These are phyloP conservation scores for Cisticola juncidis DNA, from an alignment of 2,113 vertebrate species.

Conservation along the genomic window DNA sequence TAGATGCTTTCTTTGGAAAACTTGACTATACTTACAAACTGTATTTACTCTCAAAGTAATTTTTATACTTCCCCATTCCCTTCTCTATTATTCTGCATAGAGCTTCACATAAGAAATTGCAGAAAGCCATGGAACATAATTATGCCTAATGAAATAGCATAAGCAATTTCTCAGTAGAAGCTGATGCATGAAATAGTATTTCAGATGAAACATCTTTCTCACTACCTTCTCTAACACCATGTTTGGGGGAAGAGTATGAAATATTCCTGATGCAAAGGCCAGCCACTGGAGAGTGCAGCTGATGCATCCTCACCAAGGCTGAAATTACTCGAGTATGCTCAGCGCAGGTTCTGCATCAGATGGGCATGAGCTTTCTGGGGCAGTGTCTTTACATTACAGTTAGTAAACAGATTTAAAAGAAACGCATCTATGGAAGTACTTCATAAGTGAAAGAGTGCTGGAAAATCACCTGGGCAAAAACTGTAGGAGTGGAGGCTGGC, in stretches of 20 bases:
- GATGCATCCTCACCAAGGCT: neutral
- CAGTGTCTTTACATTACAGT: neutral
- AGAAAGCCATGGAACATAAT: neutral
- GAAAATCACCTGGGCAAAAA: neutral
- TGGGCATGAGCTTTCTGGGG: accelerated
- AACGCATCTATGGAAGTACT: neutral
- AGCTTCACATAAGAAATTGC: neutral
- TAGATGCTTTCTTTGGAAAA: neutral
- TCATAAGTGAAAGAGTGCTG: neutral
- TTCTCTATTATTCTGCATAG: neutral
- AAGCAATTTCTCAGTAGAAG: neutral
- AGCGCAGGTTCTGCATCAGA: neutral
- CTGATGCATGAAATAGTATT: neutral
- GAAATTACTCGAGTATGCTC: accelerated
- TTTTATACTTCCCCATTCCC: neutral
- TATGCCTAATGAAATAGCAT: neutral
- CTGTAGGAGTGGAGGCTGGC: neutral
- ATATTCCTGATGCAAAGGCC: neutral
- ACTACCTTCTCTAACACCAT: neutral
- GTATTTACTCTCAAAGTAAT: neutral
- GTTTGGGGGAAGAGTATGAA: neutral
- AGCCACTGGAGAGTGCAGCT: neutral
- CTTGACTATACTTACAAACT: neutral
- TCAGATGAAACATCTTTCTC: neutral
- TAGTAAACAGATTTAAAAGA: neutral